Conservation (phyloP, 2,888 invertebrate genomes). For the Beris morrisii region DNA sequence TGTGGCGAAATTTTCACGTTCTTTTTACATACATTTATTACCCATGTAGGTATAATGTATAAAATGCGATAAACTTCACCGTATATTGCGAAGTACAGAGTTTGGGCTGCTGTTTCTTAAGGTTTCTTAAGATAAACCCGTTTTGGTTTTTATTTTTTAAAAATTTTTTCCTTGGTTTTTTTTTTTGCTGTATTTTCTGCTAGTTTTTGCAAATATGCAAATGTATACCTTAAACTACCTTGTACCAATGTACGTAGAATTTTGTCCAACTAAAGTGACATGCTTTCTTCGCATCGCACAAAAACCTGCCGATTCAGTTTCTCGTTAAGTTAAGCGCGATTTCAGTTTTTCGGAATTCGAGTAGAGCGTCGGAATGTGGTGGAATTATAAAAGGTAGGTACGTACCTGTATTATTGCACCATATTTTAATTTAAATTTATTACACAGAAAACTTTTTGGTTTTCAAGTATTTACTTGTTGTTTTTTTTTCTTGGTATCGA, state of each 20-base stretch:
- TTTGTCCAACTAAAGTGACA: slow-evolving; percentile 17
- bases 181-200: background rate
- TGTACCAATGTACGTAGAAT: background rate
- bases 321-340: background rate
- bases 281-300: slow-evolving; percentile 26
- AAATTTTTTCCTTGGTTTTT: background rate
- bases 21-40: no score
- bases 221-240: background rate
- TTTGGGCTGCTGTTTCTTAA: slow-evolving; percentile 13
- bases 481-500: background rate
- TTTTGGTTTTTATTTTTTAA: background rate
- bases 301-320: slow-evolving; percentile 16
- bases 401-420: background rate
- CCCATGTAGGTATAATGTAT: no score
- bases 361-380: no score
- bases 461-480: background rate
- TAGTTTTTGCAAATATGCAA: slow-evolving; percentile 4
- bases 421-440: slow-evolving; percentile 1
- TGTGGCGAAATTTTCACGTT: no score
- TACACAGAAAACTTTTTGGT: background rate
- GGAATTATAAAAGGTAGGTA: background rate
- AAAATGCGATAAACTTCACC: no score
- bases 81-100: no score
- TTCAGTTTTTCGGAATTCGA: no score
- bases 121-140: background rate